Evolutionary conservation across 2,113 vertebrate species (phyloP), one percentile per base, ranked within the genome.

Genomic region (Lophochroa leadbeateri): DNA sequence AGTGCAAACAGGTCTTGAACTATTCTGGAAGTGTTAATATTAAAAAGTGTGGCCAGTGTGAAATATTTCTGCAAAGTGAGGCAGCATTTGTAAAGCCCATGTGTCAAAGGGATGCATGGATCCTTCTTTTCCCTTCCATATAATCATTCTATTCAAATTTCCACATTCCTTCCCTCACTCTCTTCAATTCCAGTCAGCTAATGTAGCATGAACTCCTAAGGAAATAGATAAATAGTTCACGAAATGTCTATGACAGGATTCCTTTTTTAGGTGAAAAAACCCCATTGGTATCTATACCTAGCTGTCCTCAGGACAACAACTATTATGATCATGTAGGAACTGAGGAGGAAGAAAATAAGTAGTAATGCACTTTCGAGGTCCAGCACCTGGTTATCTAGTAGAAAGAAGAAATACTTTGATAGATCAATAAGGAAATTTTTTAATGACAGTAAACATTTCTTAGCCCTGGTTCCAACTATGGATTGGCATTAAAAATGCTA

Each of bases 381-480:
- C 61, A 86, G 29, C 35, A 63, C 50, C 65, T 67, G 50, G 43
- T 84, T 77, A 88, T 84, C 72, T 92, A 86, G 82, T 31, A 94
- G 52, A 79, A 50, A 84, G 50, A 90, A 92, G 28, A 96, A 95
- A 93, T 43, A 92, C 5, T 86, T 61, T 67, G 29, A 65, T 15
- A 77, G 71, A 94, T 88, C 75, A 86, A 57, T 75, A 87, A 39
- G 28, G n/a, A 84, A 55, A 94, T 27, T 58, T 92, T 82, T 90
- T 43, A 80, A 78, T 31, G n/a, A 88, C 68, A 96, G 21, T 35
- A 70, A 90, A 25, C 52, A 86, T 82, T 90, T 88, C 35, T 95
- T 60, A 92, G 20, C 13, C 44, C 27, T 77, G n/a, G 33, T 75
- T 86, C 64, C 72, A n/a, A 65, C 14, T 68, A 86, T 7, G 7